Evolutionary conservation across 1,140 invertebrate species (phyloP).

Genomic region (Bombus impatiens): DNA sequence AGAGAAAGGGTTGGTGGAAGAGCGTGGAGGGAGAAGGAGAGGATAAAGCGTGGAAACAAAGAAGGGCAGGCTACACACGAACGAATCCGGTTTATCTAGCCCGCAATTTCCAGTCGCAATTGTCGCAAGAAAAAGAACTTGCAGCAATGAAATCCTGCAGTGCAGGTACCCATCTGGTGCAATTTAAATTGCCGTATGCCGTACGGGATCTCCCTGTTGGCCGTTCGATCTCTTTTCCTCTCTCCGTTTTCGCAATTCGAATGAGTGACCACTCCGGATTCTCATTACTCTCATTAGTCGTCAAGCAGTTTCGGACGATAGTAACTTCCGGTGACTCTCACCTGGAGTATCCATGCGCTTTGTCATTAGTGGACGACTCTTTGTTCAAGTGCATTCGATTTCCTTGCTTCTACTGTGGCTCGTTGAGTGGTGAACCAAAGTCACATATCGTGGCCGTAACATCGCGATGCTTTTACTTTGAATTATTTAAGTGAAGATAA

Average conservation of each 20-base stretch:
- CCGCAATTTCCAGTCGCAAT: constrained; percentile 50
- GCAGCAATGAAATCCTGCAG: constrained; percentile 37
- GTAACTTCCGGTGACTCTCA: constrained; percentile 6
- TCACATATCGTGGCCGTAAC: background rate
- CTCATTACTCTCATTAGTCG: constrained; percentile 55
- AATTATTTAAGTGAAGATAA: too few relatives aligned
- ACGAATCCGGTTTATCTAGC: constrained; percentile 41
- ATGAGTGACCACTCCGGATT: constrained; percentile 47
- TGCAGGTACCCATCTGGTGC: constrained; percentile 45
- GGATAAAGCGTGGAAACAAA: constrained; percentile 6
- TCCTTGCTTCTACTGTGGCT: too few relatives aligned
- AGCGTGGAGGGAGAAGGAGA: background rate
- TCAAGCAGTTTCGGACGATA: constrained; percentile 12
- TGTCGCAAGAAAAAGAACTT: constrained; percentile 41
- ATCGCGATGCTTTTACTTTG: too few relatives aligned
- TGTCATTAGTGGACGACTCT: background rate
- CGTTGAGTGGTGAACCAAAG: too few relatives aligned
- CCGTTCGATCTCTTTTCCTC: constrained; percentile 19
- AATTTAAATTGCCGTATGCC: constrained; percentile 41
- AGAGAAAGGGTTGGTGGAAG: too few relatives aligned
- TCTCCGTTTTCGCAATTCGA: constrained; percentile 46
- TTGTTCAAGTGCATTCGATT: background rate
- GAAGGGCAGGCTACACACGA: background rate
- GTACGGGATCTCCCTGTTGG: background rate
- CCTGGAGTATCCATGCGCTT: constrained; percentile 14